A percentile compares a stretch with the other conserved stretches of the same genome.
These are phyloP conservation scores for Taenioides sp. DNA, from an alignment of 2,797 vertebrate genomes.

Conservation along the genomic window DNA sequence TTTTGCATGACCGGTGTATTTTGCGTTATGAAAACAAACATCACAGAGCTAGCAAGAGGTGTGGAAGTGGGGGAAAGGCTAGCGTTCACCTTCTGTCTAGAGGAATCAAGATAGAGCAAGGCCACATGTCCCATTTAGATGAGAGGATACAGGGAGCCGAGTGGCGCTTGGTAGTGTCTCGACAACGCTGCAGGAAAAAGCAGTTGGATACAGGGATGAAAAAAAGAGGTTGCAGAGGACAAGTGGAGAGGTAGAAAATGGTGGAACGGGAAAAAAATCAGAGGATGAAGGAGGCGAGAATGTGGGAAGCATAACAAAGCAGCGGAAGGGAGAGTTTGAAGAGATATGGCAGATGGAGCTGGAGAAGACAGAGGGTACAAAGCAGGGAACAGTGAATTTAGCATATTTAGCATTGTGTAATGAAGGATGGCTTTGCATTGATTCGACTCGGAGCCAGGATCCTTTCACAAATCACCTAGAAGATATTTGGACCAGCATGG, in stretches of 20 bases:
- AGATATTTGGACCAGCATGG: slow-evolving; percentile 29
- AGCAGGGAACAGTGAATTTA: slow-evolving; percentile 59
- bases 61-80: slow-evolving; percentile 54
- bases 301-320: slow-evolving; percentile 62
- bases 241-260: slow-evolving; percentile 43
- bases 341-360: slow-evolving; percentile 65
- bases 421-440: slow-evolving; percentile 48
- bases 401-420: slow-evolving; percentile 65
- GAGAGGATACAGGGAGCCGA: slow-evolving; percentile 65
- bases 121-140: slow-evolving; percentile 67
- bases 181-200: slow-evolving; percentile 42
- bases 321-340: slow-evolving; percentile 47
- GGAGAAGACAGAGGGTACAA: slow-evolving; percentile 49
- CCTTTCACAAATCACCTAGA: slow-evolving; percentile 48
- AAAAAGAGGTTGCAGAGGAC: slow-evolving; percentile 49
- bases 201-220: slow-evolving; percentile 37
- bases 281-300: slow-evolving; percentile 43
- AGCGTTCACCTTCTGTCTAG: slow-evolving; percentile 59
- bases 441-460: slow-evolving; percentile 47
- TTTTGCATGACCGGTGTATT: slow-evolving; percentile 44
- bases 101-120: slow-evolving; percentile 65
- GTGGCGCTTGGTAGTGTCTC: slow-evolving; percentile 63
- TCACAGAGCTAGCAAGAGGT: slow-evolving; percentile 37
- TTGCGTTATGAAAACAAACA: slow-evolving; percentile 62
- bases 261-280: slow-evolving; percentile 32